Evolutionary conservation across 2,797 vertebrate genomes (phyloP).

Genomic region (Telmatherina bonti): DNA sequence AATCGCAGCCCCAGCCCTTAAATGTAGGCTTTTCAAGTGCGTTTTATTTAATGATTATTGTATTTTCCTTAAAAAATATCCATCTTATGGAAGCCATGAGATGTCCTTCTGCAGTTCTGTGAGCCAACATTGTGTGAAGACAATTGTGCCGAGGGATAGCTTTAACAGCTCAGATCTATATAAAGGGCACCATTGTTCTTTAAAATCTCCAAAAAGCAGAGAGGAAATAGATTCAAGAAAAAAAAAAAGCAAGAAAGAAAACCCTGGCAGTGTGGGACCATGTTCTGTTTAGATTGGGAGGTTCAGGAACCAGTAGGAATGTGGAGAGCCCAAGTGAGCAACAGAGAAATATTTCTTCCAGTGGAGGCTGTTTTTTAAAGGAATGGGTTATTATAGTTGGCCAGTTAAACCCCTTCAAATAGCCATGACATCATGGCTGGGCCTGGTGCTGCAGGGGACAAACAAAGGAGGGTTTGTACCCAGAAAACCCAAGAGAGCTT

Average conservation of each 20-base stretch:
- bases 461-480: slow-evolving; percentile 85
- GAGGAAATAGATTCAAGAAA: slow-evolving; percentile 77
- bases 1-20: not conserved
- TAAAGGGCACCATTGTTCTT: slow-evolving; percentile 78
- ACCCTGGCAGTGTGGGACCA: slow-evolving; percentile 74
- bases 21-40: slow-evolving; percentile 8
- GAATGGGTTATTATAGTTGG: slow-evolving; percentile 87
- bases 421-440: slow-evolving; percentile 85
- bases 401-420: slow-evolving; percentile 83
- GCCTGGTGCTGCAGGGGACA: slow-evolving; percentile 79
- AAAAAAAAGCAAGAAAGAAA: slow-evolving; percentile 72
- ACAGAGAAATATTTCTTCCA: slow-evolving; percentile 84
- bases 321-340: slow-evolving; percentile 78
- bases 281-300: slow-evolving; percentile 84
- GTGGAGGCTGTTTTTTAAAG: slow-evolving; percentile 79
- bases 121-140: slow-evolving; percentile 62
- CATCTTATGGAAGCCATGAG: slow-evolving; percentile 35
- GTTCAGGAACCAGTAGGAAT: slow-evolving; percentile 83
- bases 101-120: slow-evolving; percentile 35
- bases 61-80: slow-evolving; percentile 50
- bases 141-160: slow-evolving; percentile 64
- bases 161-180: slow-evolving; percentile 54
- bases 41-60: slow-evolving; percentile 29
- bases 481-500: slow-evolving; percentile 75
- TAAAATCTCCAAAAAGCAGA: slow-evolving; percentile 65